Evolutionary conservation across 2,113 vertebrate genomes (phyloP), one percentile per base, ranked within the genome.

Genomic region (Anguilla japonica): DNA sequence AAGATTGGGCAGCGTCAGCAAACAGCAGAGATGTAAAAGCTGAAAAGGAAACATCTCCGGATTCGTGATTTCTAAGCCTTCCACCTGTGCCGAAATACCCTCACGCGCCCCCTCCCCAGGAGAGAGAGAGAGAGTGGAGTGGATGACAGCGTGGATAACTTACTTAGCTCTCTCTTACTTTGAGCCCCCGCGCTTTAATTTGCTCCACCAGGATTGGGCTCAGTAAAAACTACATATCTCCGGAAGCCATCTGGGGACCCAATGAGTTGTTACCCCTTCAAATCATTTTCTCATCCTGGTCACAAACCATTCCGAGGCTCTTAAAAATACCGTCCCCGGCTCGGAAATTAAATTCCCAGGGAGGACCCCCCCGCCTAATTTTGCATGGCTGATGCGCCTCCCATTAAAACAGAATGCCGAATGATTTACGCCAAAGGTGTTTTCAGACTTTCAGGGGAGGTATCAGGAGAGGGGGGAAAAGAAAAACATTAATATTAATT

Each of bases 401-500:
- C n/a, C 26, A 13, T 29, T 29, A 50, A 82, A 43, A 29, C 20
- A 18, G 79, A 81, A 43, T 41, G 79, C 41, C 29, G 43, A 53
- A 82, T 50, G 41, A 82, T 50, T 82, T 82, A 43, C 46, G 5
- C 18, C 29, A 67, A 82, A 82, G 20, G 81, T n/a, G 46, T 82
- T 82, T 82, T 53, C 46, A 75, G 41, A 82, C 43, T 50, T 82
- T 82, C 81, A 53, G 46, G 50, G 81, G 41, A 82, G 43, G 81
- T 82, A 43, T 50, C 81, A 50, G 41, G n/a, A 26, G 71, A n/a
- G 63, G 63, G 63, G 15, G n/a, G 26, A 20, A 7, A 11, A 29
- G 13, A 13, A 82, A 41, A 82, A 67, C 60, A 67, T 20, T 67
- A 26, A 20, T 26, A 26, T 22, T 20, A 26, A 20, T 40, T 11